Base-by-base conservation (phyloP, 2,888 invertebrate genomes). In the Cryptus armator region DNA sequence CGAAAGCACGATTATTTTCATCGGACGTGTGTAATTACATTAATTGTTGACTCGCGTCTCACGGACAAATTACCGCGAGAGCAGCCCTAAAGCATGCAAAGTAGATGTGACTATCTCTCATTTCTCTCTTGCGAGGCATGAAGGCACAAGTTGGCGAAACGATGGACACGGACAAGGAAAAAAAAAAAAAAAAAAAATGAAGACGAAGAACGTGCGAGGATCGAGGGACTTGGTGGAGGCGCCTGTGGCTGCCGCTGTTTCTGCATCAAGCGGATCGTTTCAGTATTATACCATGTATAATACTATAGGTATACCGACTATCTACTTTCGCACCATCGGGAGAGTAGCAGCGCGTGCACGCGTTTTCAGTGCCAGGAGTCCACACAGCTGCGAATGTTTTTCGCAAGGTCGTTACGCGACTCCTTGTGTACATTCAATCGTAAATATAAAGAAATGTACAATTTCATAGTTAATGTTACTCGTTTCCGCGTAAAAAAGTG, bases 1-100 rank as follows among this genome's bases (percentile, higher is more conserved):
- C 81, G 70, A 53, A 62, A 78, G 85, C 81, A 89, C 86, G 88
- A 86, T 88, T 88, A 88, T 87, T 88, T 87, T 85, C 86, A 89
- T 89, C 87, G 87, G 87, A 88, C 86, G 86, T 85, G 87, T 87
- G 87, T 88, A 88, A 91, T 90, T 91, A 91, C 83, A 89, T 89
- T 90, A 91, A 91, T 91, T 88, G 91, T 89, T 86, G 87, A 86
- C 81, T 80, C 83, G 44, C 72, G 44, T 84, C 85, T 85, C 75
- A 51, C 83, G 77, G 85, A 88, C 89, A 89, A 89, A 90, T 90
- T 89, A 87, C 87, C 67, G 86, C 83, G 48, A 19, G 81, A 64
- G 44, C 62, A 19, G 37, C 37, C 48, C 62, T 16, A 59, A 82
- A 68, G 59, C 70, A 70, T 66, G 37, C 53, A 53, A 43, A 56